Evolutionary conservation across 2,797 vertebrate species (phyloP).

Genomic region (Myotis myotis): DNA sequence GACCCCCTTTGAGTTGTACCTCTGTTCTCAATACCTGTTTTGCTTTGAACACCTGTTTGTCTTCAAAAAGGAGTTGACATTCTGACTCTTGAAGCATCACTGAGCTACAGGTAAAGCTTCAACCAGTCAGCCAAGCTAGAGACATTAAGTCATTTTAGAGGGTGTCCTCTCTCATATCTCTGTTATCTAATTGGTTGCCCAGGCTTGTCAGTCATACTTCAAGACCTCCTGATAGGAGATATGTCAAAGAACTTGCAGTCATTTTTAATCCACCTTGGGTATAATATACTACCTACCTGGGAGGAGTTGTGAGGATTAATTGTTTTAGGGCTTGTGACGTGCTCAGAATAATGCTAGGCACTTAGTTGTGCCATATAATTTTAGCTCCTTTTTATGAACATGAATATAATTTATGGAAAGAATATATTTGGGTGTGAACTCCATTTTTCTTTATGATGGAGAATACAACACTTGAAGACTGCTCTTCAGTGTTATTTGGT

Average conservation of each 20-base stretch:
- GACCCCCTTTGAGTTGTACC: background rate
- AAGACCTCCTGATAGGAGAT: background rate
- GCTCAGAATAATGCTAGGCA: background rate
- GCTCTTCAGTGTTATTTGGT: background rate
- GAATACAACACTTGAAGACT: background rate
- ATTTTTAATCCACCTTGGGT: background rate
- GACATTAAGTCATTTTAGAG: background rate
- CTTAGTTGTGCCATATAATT: background rate
- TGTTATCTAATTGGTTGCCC: background rate
- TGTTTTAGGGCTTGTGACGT: background rate
- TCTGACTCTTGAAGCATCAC: background rate
- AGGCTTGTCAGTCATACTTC: background rate
- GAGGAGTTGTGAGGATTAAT: background rate
- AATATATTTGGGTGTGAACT: background rate
- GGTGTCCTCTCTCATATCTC: background rate
- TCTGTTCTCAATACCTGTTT: background rate
- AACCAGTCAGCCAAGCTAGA: background rate
- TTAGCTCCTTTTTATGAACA: background rate
- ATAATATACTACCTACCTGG: background rate
- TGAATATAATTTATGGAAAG: background rate
- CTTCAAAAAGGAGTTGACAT: background rate
- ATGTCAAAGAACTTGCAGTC: background rate
- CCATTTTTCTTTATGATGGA: background rate
- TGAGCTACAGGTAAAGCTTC: background rate
- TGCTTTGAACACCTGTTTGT: background rate